Evolutionary conservation across 2,113 vertebrate genomes (phyloP), one percentile per base, ranked within the genome.

Genomic region (Dunckerocampus dactyliophorus): DNA sequence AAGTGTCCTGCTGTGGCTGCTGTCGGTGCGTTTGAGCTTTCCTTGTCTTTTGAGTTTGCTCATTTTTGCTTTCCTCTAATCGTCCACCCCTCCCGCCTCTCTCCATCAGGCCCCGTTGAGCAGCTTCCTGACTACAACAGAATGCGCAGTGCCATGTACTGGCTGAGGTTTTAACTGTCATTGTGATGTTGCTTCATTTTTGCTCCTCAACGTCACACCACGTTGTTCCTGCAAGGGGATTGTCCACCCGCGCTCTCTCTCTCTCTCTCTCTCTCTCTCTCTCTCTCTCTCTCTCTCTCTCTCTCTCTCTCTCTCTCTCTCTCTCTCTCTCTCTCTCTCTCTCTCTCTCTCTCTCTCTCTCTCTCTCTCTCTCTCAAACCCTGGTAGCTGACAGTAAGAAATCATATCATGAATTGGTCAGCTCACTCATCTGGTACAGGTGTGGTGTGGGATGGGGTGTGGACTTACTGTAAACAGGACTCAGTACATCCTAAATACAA

Each of bases 91-190:
- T 61, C 31, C 7, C 7, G 13, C 34, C 74, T 50, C 67, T 81
- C 56, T 65, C 51, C 75, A 46, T 55, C 88, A 98, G 96, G 96
- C 83, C 96, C 96, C 31, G 20, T 92, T 0, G 95, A 99, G 69
- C 94, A 95, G 87, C 89, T 99, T 19, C 84, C 94, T 0, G 96
- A 98, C 87, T 98, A 99, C 91, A 98, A 97, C 91, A 92, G 95
- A 81, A 85, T 95, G 84, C 95, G 95, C 65, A 96, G 94, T 2
- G 88, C 75, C 78, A 98, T 98, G 94, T 97, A 94, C 91, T 98
- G 95, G 96, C 77, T 96, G 64, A 92, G 95, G 55, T 92, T 95
- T 81, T 98, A 94, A 82, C 16, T 43, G 1, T 0, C 52, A 9
- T n/a, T 17, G 24, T 58, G 17, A 12, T 8, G 46, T 71, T 60